Percentiles rank a stretch among this genome's conserved stretches.
Conservation (phyloP, 2,888 invertebrate genomes). For the Agrochola macilenta region DNA sequence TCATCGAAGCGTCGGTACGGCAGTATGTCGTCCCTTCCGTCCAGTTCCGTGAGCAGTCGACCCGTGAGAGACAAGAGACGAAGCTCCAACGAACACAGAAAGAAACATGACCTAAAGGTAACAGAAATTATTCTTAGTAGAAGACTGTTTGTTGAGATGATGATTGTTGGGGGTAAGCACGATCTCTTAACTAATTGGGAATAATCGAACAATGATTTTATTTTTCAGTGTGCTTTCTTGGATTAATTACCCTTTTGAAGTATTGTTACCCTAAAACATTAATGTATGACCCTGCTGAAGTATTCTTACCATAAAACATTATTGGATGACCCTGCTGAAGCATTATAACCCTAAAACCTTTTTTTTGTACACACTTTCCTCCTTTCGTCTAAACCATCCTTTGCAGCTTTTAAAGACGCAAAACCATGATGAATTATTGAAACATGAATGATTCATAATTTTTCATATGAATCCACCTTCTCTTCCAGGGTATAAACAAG, state of each 20-base stretch:
- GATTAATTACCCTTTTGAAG: neutral
- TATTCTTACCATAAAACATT: too few relatives aligned
- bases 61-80: conserved; percentile 93
- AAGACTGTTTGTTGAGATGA: neutral
- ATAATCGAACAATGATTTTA: neutral
- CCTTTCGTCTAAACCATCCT: too few relatives aligned
- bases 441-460: neutral
- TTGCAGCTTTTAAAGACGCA: neutral
- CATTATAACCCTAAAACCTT: neutral
- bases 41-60: conserved; percentile 95
- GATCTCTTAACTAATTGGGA: neutral
- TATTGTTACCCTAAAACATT: too few relatives aligned
- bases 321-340: neutral
- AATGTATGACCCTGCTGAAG: too few relatives aligned
- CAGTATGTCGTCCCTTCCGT: conserved; percentile 95
- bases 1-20: conserved; percentile 92
- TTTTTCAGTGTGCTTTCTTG: neutral
- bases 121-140: conserved; percentile 6
- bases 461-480: neutral
- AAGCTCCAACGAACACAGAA: conserved; percentile 92
- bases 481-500: conserved; percentile 94
- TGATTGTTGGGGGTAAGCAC: neutral
- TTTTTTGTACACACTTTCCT: too few relatives aligned
- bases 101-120: conserved; percentile 94
- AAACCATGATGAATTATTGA: neutral